phyloP scores from a whole-genome alignment of 2,797 vertebrate species.

The Phrynocephalus vlangalii region DNA sequence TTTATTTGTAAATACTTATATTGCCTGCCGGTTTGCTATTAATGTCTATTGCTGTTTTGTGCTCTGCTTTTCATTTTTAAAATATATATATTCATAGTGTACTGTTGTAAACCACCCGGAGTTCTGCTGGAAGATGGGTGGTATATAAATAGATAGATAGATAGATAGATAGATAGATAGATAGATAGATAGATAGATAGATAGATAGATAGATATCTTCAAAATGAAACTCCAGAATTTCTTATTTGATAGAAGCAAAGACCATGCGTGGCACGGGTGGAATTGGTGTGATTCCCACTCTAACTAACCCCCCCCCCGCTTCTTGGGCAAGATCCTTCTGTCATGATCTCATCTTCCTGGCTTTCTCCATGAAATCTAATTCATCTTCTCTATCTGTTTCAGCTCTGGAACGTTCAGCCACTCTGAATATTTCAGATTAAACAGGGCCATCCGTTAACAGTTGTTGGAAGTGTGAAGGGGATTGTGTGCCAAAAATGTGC shows the following conservation, averaged over 20 bases:
- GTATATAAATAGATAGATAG: too few species aligned
- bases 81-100: too few species aligned
- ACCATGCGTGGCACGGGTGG: not conserved
- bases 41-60: too few species aligned
- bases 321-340: not conserved
- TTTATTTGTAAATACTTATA: too few species aligned
- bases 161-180: too few species aligned
- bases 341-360: conserved; percentile 24
- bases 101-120: too few species aligned
- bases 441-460: conserved; percentile 8
- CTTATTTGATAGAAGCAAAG: not conserved
- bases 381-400: not conserved
- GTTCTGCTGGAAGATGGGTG: too few species aligned
- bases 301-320: not conserved
- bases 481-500: not conserved
- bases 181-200: too few species aligned
- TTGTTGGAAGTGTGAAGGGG: not conserved
- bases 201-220: too few species aligned
- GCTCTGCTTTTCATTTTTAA: too few species aligned
- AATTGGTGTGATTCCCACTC: not conserved
- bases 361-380: not conserved
- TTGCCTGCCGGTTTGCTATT: too few species aligned
- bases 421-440: conserved; percentile 13
- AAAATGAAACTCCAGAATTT: not conserved
- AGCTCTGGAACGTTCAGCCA: not conserved